Conservation (phyloP, 2,888 invertebrate genomes). For the Physocephala rufipes region DNA sequence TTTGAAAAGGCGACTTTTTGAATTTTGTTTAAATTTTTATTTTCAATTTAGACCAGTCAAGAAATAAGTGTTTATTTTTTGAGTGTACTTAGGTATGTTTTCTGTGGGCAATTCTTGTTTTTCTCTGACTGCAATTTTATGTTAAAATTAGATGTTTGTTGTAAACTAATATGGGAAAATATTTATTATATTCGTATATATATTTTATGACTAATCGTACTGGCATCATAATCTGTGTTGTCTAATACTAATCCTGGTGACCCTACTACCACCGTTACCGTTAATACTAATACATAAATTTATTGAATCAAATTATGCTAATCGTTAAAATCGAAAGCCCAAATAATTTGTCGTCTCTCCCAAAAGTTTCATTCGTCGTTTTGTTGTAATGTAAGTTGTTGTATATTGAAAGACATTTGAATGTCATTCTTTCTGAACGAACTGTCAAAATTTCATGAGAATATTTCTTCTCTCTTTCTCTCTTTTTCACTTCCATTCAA, state of each 20-base stretch:
- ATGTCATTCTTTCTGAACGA: conserved; percentile 26
- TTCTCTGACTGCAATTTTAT: no score
- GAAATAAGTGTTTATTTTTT: no score
- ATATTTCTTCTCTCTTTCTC: conserved; percentile 55
- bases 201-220: no score
- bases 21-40: no score
- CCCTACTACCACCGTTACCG: neutral
- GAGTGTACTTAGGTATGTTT: no score
- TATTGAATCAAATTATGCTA: conserved; percentile 17
- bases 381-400: conserved; percentile 47
- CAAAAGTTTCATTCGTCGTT: conserved; percentile 35
- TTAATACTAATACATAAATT: conserved; percentile 11
- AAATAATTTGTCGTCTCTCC: conserved; percentile 32
- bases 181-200: no score
- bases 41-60: no score
- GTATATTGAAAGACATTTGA: conserved; percentile 30
- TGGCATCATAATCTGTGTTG: no score
- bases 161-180: no score
- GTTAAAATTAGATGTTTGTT: no score
- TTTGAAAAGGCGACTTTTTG: no score
- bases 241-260: conserved; percentile 5
- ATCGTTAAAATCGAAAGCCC: conserved; percentile 14
- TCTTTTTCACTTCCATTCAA: conserved; percentile 48
- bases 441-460: conserved; percentile 33
- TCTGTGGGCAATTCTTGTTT: no score